Percentiles rank a stretch among this genome's conserved stretches.
phyloP scores from a whole-genome alignment of 2,113 vertebrate genomes.

The Xiphorhynchus elegans region DNA sequence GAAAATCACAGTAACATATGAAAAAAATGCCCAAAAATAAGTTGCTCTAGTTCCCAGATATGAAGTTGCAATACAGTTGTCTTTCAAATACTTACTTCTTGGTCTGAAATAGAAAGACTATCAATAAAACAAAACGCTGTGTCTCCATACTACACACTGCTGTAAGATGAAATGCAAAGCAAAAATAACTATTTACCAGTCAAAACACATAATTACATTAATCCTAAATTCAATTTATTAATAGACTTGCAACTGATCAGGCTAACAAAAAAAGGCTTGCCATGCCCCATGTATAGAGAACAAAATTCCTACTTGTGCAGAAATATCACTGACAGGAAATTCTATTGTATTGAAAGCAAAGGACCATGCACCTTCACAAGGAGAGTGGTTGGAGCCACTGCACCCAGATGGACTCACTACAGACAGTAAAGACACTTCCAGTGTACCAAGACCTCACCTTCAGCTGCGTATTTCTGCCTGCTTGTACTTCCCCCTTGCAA shows the following conservation, averaged over 20 bases:
- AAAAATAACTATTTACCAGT: background rate
- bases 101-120: background rate
- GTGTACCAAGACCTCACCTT: background rate
- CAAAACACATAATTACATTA: background rate
- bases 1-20: background rate
- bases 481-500: background rate
- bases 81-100: background rate
- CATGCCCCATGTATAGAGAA: background rate
- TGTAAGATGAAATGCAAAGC: background rate
- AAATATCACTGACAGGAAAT: background rate
- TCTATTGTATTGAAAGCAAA: background rate
- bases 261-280: background rate
- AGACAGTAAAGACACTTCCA: background rate
- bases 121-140: background rate
- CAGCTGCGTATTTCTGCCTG: background rate
- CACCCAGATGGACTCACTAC: background rate
- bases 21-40: background rate
- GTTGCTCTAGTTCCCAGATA: background rate
- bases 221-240: background rate
- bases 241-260: background rate
- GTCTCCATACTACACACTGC: background rate
- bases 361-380: too few relatives aligned
- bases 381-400: background rate
- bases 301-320: background rate
- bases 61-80: background rate